Conservation (phyloP, 2,113 vertebrate species). For the Sebastes schlegelii region DNA sequence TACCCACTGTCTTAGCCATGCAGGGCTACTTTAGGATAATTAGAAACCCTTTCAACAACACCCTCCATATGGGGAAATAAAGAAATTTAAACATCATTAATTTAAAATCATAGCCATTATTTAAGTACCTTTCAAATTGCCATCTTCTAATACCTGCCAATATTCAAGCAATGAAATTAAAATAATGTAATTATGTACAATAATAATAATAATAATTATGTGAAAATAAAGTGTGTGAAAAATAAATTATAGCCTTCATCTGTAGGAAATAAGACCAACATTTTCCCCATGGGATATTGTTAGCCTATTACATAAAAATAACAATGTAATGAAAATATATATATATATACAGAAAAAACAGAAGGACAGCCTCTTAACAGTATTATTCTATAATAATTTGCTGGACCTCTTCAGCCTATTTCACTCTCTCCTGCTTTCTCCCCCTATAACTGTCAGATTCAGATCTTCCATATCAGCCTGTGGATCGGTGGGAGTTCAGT, state of each 20-base stretch:
- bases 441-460: neutral
- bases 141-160: neutral
- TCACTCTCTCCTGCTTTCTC: neutral
- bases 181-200: neutral
- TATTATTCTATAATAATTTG: neutral
- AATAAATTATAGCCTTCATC: neutral
- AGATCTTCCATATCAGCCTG: neutral
- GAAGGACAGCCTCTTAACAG: neutral
- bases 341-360: neutral
- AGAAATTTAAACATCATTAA: neutral
- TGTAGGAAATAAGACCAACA: neutral
- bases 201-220: neutral
- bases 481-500: neutral
- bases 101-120: no score
- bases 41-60: neutral
- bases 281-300: neutral
- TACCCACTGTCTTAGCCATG: neutral
- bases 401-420: neutral
- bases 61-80: neutral
- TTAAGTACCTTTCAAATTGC: no score
- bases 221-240: neutral
- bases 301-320: neutral
- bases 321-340: neutral
- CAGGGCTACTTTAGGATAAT: neutral
- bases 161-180: neutral